Evolutionary conservation across 2,888 invertebrate genomes (phyloP).

Genomic region (Brachycybe producta): DNA sequence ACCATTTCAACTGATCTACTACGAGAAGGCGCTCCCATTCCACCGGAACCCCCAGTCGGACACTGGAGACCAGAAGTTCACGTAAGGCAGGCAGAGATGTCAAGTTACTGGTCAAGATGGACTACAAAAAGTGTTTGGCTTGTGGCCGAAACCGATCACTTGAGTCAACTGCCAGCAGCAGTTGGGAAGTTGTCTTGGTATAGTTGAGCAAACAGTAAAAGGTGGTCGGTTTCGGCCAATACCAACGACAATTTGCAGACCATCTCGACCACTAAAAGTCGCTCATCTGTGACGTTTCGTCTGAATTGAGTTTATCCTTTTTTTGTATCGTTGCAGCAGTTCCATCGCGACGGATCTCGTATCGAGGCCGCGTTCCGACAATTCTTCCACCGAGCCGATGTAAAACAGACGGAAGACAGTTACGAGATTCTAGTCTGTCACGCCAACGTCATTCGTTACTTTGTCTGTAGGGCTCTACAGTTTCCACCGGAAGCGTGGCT

Average conservation of each 20-base stretch:
- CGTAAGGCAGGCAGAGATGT: slow-evolving; percentile 39
- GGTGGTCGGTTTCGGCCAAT: no score
- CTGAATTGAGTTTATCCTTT: neutral
- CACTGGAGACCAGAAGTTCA: slow-evolving; percentile 72
- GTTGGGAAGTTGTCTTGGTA: neutral
- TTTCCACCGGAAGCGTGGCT: slow-evolving; percentile 97
- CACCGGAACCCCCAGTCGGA: slow-evolving; percentile 80
- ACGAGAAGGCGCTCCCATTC: slow-evolving; percentile 86
- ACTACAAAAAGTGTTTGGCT: no score
- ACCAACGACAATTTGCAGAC: no score
- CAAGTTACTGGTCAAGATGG: slow-evolving; percentile 1
- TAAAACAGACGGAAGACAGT: slow-evolving; percentile 62
- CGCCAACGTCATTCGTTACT: slow-evolving; percentile 93
- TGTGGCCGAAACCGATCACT: no score
- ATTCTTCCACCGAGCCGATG: slow-evolving; percentile 79
- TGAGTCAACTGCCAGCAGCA: neutral
- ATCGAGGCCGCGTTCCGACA: slow-evolving; percentile 92
- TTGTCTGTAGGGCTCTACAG: slow-evolving; percentile 89
- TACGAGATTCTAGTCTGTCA: slow-evolving; percentile 91
- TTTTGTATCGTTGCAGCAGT: slow-evolving; percentile 50
- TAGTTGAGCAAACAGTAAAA: neutral
- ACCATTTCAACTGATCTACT: slow-evolving; percentile 58
- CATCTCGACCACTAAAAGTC: no score
- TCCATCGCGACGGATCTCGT: slow-evolving; percentile 78
- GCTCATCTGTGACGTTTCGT: neutral